These are phyloP conservation scores for Leptinotarsa juncta DNA, from an alignment of 2,888 invertebrate genomes.

Conservation along the genomic window DNA sequence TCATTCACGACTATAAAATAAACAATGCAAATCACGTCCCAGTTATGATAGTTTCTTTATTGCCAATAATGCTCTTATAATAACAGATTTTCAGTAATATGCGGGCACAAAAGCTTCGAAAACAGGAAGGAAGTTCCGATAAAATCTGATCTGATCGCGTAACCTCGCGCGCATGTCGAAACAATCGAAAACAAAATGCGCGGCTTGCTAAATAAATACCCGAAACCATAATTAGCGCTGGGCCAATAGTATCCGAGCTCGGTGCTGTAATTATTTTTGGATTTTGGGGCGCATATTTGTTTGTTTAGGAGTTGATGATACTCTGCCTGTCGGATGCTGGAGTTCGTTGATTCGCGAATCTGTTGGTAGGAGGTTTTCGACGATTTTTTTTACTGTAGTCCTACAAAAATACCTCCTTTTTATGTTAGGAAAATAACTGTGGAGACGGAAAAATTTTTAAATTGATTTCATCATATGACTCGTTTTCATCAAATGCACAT, in stretches of 20 bases:
- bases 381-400: not conserved
- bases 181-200: constrained; percentile 59
- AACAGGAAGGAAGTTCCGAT: constrained; percentile 60
- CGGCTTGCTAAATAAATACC: constrained; percentile 39
- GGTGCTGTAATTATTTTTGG: constrained; percentile 24
- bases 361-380: not conserved
- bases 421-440: no score
- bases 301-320: constrained; percentile 33
- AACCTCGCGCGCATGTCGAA: constrained; percentile 52
- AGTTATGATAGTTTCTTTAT: constrained; percentile 54
- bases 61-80: constrained; percentile 55
- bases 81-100: constrained; percentile 57
- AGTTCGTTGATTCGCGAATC: not conserved
- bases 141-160: constrained; percentile 57
- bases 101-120: constrained; percentile 50
- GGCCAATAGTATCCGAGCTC: constrained; percentile 26
- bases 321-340: not conserved
- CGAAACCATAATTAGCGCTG: constrained; percentile 24
- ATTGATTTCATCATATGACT: no score
- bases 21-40: constrained; percentile 54
- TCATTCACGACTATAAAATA: constrained; percentile 50
- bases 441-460: no score
- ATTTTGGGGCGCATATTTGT: constrained; percentile 31
- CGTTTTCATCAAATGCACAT: no score
- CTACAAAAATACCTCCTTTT: no score